phyloP scores from a whole-genome alignment of 1,140 invertebrate genomes.

The Archivesica marissinica region DNA sequence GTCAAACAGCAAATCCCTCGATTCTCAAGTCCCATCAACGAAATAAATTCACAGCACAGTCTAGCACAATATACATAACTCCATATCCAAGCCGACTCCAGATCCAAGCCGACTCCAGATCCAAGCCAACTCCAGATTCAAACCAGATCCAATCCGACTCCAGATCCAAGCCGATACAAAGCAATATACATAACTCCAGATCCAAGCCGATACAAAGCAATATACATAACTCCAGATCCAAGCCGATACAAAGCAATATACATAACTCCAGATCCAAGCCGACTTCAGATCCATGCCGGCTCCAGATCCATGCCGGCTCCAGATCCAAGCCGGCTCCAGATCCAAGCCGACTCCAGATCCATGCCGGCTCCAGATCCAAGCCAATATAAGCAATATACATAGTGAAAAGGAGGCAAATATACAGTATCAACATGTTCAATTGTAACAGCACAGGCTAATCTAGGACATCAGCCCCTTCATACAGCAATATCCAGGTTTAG shows the following conservation, averaged over 20 bases:
- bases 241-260: not conserved
- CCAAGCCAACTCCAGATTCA: not conserved
- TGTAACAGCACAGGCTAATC: too few relatives aligned
- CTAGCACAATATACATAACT: not conserved
- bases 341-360: too few relatives aligned
- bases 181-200: not conserved
- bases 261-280: not conserved
- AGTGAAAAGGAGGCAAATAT: too few relatives aligned
- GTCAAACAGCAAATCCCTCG: too few relatives aligned
- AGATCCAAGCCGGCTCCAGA: not conserved
- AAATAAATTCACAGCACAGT: not conserved
- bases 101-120: not conserved
- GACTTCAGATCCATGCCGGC: not conserved
- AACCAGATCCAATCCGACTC: not conserved
- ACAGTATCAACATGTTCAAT: too few relatives aligned
- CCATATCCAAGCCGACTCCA: not conserved
- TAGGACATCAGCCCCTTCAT: too few relatives aligned
- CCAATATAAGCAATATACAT: too few relatives aligned
- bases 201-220: too few relatives aligned
- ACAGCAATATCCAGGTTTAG: too few relatives aligned
- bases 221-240: not conserved
- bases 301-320: not conserved
- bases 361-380: too few relatives aligned
- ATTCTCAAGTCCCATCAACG: too few relatives aligned
- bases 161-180: not conserved